These are phyloP conservation scores for Fratercula arctica DNA, from an alignment of 2,797 vertebrate species.

Conservation along the genomic window DNA sequence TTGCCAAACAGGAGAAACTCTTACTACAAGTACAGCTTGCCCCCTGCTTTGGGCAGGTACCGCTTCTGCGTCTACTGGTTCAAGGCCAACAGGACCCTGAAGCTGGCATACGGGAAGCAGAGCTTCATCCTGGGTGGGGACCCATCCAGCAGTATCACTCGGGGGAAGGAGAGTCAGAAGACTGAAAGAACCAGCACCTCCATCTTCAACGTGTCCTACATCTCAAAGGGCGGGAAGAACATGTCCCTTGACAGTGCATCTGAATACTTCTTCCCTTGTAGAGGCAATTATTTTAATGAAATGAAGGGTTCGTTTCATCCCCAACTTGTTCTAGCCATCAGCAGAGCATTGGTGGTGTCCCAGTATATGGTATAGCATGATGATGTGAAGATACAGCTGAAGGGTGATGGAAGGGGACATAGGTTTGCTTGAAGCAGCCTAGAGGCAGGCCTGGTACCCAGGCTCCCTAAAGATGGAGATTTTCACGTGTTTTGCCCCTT, in stretches of 20 bases:
- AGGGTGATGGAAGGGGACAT: neutral
- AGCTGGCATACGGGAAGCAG: constrained; percentile 62
- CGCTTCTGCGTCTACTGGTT: constrained; percentile 79
- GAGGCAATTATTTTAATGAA: neutral
- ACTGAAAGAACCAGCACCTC: neutral
- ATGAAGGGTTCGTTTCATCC: neutral
- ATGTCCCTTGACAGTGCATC: constrained; percentile 3
- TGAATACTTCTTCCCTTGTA: constrained; percentile 58
- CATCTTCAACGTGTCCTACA: constrained; percentile 58
- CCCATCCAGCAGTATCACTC: neutral
- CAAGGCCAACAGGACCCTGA: neutral
- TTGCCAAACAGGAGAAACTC: neutral
- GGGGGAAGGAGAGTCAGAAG: neutral
- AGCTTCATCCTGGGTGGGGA: neutral
- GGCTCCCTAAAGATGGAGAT: neutral
- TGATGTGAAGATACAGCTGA: neutral
- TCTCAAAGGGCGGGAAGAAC: constrained; percentile 54
- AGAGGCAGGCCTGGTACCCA: neutral
- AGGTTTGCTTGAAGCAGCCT: neutral
- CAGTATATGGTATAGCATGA: neutral
- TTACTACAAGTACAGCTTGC: constrained; percentile 39
- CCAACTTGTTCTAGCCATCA: neutral
- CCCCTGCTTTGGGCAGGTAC: constrained; percentile 62
- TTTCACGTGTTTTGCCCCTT: neutral
- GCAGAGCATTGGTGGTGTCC: neutral